Conservation (phyloP, 2,888 invertebrate species). For the Macaria liturata region DNA sequence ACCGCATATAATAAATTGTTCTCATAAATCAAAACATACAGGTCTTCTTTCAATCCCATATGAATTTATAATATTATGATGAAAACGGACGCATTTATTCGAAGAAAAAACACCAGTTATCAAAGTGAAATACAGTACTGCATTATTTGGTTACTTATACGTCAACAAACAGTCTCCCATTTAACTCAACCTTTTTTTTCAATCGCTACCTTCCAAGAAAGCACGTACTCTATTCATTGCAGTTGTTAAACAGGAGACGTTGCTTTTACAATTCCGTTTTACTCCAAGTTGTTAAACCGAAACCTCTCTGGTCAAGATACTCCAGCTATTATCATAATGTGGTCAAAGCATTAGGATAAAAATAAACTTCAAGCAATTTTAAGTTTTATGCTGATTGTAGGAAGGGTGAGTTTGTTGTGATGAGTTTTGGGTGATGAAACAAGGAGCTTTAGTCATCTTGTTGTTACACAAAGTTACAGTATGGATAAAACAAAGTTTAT, state of each 20-base stretch:
- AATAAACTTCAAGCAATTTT: constrained; percentile 3
- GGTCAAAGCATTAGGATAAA: constrained; percentile 19
- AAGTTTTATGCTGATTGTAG: neutral
- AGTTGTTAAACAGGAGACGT: neutral
- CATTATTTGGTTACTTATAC: too few species aligned
- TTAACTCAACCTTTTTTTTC: too few species aligned
- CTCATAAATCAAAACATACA: too few species aligned
- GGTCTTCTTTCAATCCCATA: too few species aligned
- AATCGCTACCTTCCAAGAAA: too few species aligned
- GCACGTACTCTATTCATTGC: too few species aligned
- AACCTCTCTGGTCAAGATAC: constrained; percentile 21
- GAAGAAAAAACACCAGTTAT: too few species aligned
- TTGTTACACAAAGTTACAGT: neutral
- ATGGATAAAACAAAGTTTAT: neutral
- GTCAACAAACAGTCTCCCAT: too few species aligned
- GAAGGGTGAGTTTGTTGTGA: neutral
- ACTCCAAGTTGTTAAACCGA: constrained; percentile 6
- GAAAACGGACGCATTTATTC: too few species aligned
- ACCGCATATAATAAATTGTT: too few species aligned
- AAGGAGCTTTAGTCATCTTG: neutral
- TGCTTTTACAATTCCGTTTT: constrained; percentile 3
- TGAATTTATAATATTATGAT: too few species aligned
- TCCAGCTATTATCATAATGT: constrained; percentile 21
- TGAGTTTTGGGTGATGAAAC: neutral
- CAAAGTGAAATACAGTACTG: too few species aligned